Evolutionary conservation across 2,113 vertebrate genomes (phyloP).

Genomic region (Psilopogon haemacephalus): DNA sequence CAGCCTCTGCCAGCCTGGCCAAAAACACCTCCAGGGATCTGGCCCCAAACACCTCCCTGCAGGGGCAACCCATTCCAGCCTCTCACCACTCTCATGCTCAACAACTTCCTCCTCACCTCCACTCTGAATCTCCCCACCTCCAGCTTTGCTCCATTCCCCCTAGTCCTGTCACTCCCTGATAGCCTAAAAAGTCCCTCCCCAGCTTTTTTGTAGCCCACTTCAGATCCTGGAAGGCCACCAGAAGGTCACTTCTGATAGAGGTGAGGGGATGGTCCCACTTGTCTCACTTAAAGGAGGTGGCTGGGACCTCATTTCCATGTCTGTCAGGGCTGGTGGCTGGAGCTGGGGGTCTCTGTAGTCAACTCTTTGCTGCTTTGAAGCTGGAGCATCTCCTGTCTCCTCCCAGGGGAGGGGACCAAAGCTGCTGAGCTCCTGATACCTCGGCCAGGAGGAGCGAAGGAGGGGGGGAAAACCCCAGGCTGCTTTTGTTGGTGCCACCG

Average conservation of each 20-base stretch:
- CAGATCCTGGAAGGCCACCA: too few species aligned
- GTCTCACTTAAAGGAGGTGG: slow-evolving; percentile 1
- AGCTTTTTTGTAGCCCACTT: too few species aligned
- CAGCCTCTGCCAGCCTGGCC: too few species aligned
- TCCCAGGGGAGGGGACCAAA: neutral
- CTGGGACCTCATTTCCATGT: neutral
- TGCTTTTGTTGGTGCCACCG: neutral
- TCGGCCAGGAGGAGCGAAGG: neutral
- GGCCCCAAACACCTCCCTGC: too few species aligned
- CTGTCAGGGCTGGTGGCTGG: neutral
- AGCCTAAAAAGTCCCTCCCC: too few species aligned
- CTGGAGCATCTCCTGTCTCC: neutral
- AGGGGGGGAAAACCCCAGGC: neutral
- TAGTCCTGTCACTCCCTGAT: too few species aligned
- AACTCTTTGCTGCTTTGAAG: neutral
- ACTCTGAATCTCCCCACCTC: too few species aligned
- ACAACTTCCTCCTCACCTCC: too few species aligned
- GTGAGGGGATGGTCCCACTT: neutral
- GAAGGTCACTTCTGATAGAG: slow-evolving; percentile 17
- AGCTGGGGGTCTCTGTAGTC: neutral
- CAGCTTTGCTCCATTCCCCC: too few species aligned
- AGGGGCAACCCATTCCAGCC: too few species aligned
- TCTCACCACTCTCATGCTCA: too few species aligned
- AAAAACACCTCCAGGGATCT: too few species aligned
- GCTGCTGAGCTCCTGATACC: neutral